Base-by-base conservation (phyloP, 2,113 vertebrate species). In the Tetrao urogallus region DNA sequence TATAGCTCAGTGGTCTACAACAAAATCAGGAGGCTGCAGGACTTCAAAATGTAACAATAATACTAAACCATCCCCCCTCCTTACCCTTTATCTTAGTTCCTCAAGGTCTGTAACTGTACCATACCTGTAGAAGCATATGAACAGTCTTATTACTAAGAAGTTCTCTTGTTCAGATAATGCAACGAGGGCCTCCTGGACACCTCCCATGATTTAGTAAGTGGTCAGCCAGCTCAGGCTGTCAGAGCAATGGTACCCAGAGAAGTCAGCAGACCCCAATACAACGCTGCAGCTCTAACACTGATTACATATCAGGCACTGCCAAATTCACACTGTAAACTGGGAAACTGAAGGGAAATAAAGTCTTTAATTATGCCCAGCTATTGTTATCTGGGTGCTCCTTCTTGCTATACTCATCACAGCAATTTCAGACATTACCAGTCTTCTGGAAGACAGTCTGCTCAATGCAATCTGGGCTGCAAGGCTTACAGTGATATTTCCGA, bases 201-300 rank as follows among this genome's bases (percentile, higher is more conserved):
- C 48, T 70, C 30, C 90, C 70, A 45, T 13, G 45, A 94, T 86
- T 72, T 71, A 89, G 54, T 84, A 70, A 89, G 45, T 6, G 66
- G 52, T 28, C 83, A 88, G 13, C 50, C 82, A 50, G 72, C 67
- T 79, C 63, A 28, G 45, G 75, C 0, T 83, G 88, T 32, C 1
- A 1, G 11, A 69, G 32, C 0, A 0, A 76, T 61, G 82, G n/a
- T 3, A 74, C 22, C 27, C 2, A 5, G 50, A n/a, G 66, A 47
- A 81, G 52, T 20, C 70, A 71, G 70, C 0, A 1, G 70, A 48
- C 34, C 7, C 2, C 1, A 9, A 22, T 5, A n/a, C 57, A 22
- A 27, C 0, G 2, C 61, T 57, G 80, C 63, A 88, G 34, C 76
- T 24, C 24, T 20, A 11, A 65, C 48, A 43, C 22, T 25, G 85